Conservation (phyloP, 2,797 vertebrate species). For the Acipenser oxyrinchus region DNA sequence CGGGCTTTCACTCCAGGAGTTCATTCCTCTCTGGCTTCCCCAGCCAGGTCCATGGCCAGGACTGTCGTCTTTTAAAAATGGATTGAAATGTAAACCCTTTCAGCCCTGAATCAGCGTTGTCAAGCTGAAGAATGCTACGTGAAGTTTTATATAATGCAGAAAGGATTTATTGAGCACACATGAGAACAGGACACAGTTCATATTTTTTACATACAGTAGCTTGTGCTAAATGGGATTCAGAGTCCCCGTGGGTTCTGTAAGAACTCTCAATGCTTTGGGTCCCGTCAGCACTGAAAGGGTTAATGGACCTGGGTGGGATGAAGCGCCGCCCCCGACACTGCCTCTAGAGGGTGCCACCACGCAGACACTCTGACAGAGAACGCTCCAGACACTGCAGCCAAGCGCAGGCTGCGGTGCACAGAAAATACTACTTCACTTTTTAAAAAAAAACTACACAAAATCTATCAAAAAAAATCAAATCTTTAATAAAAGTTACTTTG, state of each 20-base stretch:
- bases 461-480: constrained; percentile 45
- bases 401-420: constrained; percentile 37
- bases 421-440: constrained; percentile 37
- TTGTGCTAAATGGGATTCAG: constrained; percentile 29
- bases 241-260: constrained; percentile 43
- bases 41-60: no score
- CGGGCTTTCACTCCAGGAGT: no score
- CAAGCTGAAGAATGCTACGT: no score
- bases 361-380: constrained; percentile 10
- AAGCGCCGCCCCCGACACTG: constrained; percentile 37
- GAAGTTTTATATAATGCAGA: no score
- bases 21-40: no score
- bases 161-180: no score
- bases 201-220: constrained; percentile 19
- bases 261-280: constrained; percentile 21
- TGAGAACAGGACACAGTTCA: no score
- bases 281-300: constrained; percentile 15
- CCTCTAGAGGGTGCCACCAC: constrained; percentile 30
- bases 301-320: constrained; percentile 22
- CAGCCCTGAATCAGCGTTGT: no score
- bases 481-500: constrained; percentile 55
- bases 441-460: constrained; percentile 45
- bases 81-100: no score
- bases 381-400: constrained; percentile 33
- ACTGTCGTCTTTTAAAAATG: no score